Conservation (phyloP, 2,797 vertebrate species). For the Psittacula derbiana region DNA sequence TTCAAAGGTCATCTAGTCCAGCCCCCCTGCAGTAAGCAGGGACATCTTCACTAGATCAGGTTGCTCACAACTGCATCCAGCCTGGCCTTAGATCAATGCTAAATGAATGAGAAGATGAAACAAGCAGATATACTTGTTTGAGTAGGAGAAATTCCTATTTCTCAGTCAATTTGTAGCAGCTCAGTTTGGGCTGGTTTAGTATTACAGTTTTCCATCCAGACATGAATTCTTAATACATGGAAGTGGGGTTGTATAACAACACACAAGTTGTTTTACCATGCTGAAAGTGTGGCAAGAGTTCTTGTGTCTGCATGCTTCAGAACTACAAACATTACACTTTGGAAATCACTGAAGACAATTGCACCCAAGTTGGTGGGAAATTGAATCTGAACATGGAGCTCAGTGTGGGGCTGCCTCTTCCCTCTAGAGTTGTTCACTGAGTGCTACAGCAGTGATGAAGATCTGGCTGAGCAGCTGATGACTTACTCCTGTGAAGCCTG, state of each 20-base stretch:
- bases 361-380: background rate
- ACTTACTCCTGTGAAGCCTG: conserved; percentile 81
- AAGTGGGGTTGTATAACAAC: background rate
- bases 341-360: background rate
- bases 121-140: background rate
- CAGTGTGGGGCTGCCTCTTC: background rate
- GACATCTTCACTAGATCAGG: background rate
- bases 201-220: background rate
- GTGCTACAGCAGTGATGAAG: conserved; percentile 80
- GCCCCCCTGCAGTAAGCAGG: background rate
- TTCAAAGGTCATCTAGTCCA: background rate
- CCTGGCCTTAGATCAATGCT: background rate
- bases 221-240: background rate
- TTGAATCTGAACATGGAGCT: background rate
- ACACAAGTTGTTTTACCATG: rapidly evolving
- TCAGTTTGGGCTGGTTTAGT: background rate
- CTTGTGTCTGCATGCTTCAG: background rate
- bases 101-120: background rate
- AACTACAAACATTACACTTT: background rate
- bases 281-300: background rate
- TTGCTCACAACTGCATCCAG: background rate
- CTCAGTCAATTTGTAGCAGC: background rate
- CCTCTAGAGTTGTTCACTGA: conserved; percentile 80
- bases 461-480: conserved; percentile 78
- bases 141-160: background rate